Evolutionary conservation across 2,113 vertebrate genomes (phyloP), one percentile per base, ranked within the genome.

Genomic region (Phrynocephalus versicolor): DNA sequence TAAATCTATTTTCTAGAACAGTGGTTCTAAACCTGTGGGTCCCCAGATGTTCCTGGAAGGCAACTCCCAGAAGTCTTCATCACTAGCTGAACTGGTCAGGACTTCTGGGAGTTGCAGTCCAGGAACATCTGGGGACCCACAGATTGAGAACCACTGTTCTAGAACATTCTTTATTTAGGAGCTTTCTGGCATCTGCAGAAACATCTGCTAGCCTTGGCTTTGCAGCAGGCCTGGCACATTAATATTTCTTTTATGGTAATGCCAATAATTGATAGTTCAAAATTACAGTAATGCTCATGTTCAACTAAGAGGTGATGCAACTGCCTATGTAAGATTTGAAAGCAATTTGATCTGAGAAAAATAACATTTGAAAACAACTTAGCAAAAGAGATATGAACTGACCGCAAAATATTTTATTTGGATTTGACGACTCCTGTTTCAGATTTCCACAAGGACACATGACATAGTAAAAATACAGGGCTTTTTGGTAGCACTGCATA

Each of bases 361-460:
- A 30, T 6, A 51, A 51, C n/a, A n/a, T n/a, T n/a, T 51, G 45
- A 51, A 51, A 51, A 51, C 10, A 51, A 6, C 45, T 51, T 51
- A 10, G 10, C 55, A 74, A 72, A 25, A 80, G 62, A 71, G 64
- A 1, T 62, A 8, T n/a, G 80, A 90, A 81, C 15, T 51, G 88
- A 89, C 5, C 4, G 75, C n/a, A 83, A 33, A 79, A 84, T 86
- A 81, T 64, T 93, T 93, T 92, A 92, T 89, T 51, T 93, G 37
- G 27, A 85, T 14, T 69, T 58, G 55, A 51, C 79, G 76, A 91
- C 23, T 67, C 81, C 75, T 88, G 19, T 89, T 92, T 90, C 84
- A 89, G 75, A 15, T 81, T 87, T 91, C 14, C 88, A 86, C 62
- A 90, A 55, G n/a, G 85, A 77, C 45, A 82, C 71, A 41, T 82